Evolutionary conservation across 2,888 invertebrate genomes (phyloP).

Genomic region (Psylliodes chrysocephalus): DNA sequence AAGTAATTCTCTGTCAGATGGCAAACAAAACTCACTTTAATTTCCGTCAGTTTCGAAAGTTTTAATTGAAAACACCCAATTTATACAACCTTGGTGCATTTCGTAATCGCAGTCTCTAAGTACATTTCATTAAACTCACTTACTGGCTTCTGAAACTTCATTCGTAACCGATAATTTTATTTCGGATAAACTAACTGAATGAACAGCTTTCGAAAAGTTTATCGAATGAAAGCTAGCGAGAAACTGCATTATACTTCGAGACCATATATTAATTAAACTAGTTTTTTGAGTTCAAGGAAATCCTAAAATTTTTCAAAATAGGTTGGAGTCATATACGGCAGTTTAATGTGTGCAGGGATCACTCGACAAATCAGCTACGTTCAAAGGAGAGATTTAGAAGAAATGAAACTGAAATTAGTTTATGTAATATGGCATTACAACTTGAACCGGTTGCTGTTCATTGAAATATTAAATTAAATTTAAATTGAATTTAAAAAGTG

Average conservation of each 20-base stretch:
- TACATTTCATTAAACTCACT: slow-evolving; percentile 20
- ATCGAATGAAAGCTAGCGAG: not conserved
- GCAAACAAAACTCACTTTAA: slow-evolving; percentile 25
- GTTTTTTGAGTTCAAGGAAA: no score
- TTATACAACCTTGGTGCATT: slow-evolving; percentile 27
- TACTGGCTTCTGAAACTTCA: slow-evolving; percentile 21
- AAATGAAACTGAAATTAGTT: no score
- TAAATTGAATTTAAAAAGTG: no score
- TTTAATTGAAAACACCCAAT: slow-evolving; percentile 30
- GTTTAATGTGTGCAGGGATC: no score
- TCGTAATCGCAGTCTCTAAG: slow-evolving; percentile 17
- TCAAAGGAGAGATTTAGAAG: no score
- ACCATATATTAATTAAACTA: not conserved
- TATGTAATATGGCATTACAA: no score
- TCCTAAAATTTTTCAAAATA: no score
- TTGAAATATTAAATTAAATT: no score
- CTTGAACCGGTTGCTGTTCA: no score
- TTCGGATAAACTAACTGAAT: slow-evolving; percentile 2
- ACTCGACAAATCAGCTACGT: no score
- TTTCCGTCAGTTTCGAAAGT: slow-evolving; percentile 24
- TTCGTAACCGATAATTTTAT: slow-evolving; percentile 20
- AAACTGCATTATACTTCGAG: not conserved
- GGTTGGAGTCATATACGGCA: no score
- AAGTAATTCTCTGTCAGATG: slow-evolving; percentile 22
- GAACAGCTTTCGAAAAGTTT: not conserved